Evolutionary conservation across 2,113 vertebrate genomes (phyloP), one percentile per base, ranked within the genome.

Genomic region (Podiceps cristatus): DNA sequence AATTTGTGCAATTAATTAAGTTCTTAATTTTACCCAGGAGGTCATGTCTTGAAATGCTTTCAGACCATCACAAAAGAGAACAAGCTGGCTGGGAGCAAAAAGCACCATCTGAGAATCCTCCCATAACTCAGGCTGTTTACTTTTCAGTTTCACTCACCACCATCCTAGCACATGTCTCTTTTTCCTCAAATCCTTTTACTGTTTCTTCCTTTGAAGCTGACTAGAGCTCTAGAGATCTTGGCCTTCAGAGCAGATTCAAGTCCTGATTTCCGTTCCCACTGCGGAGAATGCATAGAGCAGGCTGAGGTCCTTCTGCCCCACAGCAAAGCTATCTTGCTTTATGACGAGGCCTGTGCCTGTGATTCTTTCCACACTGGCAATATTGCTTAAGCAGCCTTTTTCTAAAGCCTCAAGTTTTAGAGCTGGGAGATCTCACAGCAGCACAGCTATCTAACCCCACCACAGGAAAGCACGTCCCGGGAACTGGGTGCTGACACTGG

Each of bases 81-180:
- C 53, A 91, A 90, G 55, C 50, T 93, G 89, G 15, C 81, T 95
- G 63, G 67, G 55, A 95, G 81, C 69, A 95, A 22, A 14, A 80
- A 59, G 80, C 58, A 90, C 89, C 77, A 82, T 94, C 89, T 96
- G 83, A 97, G 66, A 81, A 82, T 58, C 58, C 42, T 89, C 47
- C 64, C 42, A 3, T 76, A 83, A 56, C n/a, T 88, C 84, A 59
- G 62, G 58, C 73, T 79, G 62, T 79, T 94, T 93, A 56, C 53
- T 89, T 89, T 78, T 66, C 74, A 79, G 59, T 81, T 91, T 72
- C 66, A 52, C 66, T 95, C 69, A 73, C 69, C 37, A 56, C 68
- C 31, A 1, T 50, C 56, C 76, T 74, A 85, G 69, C 29, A 89
- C 12, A 44, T 27, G 24, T 59, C 68, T 68, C 49, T 69, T 64